Evolutionary conservation across 2,797 vertebrate genomes (phyloP).

Genomic region (Clarias fuscus): DNA sequence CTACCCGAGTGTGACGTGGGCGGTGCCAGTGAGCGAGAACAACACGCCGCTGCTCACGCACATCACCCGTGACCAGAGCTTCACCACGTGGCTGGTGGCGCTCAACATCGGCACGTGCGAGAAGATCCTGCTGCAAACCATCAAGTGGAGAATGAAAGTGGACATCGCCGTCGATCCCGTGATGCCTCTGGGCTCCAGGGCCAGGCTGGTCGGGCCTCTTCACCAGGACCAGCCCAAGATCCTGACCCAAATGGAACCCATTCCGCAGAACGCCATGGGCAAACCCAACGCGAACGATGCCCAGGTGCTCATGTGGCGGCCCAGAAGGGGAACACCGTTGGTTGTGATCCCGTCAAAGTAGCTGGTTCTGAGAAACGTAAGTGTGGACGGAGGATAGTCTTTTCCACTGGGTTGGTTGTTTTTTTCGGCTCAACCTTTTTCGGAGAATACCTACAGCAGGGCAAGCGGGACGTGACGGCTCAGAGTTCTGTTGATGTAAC

Average conservation of each 20-base stretch:
- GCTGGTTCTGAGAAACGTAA: slow-evolving; percentile 37
- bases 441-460: slow-evolving; percentile 5
- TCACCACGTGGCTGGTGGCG: slow-evolving; percentile 97
- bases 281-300: slow-evolving; percentile 97
- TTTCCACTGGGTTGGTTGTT: not conserved
- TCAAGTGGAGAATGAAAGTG: slow-evolving; percentile 98
- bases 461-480: not conserved
- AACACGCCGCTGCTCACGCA: slow-evolving; percentile 90
- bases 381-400: not conserved
- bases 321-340: slow-evolving; percentile 87
- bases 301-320: slow-evolving; percentile 98
- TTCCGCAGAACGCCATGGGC: slow-evolving; percentile 90
- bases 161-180: slow-evolving; percentile 91
- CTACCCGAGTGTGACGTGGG: slow-evolving; percentile 98
- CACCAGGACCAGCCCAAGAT: slow-evolving; percentile 95
- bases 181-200: slow-evolving; percentile 88
- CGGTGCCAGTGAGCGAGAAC: slow-evolving; percentile 94
- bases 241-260: slow-evolving; percentile 92
- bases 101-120: slow-evolving; percentile 90
- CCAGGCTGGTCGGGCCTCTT: slow-evolving; percentile 86
- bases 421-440: not conserved
- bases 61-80: slow-evolving; percentile 98
- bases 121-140: slow-evolving; percentile 94
- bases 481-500: not conserved
- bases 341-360: slow-evolving; percentile 97